A percentile compares a stretch with the other conserved stretches of the same genome.
Conservation (phyloP, 2,888 invertebrate genomes). For the Ectemnius cavifrons region DNA sequence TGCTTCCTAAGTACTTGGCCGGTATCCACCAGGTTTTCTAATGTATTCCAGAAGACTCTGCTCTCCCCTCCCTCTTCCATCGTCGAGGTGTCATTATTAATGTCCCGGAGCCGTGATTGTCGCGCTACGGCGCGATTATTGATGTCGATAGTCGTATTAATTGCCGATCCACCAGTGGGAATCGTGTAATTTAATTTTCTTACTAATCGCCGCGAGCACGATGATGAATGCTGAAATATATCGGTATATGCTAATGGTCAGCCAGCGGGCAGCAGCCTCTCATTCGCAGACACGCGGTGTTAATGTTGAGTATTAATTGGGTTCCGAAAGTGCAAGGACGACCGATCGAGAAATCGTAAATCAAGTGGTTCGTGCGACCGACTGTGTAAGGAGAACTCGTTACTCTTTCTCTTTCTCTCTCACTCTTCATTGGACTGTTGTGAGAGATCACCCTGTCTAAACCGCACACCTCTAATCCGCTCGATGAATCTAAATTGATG, state of each 20-base stretch:
- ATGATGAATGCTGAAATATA: background rate
- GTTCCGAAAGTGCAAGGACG: constrained; percentile 6
- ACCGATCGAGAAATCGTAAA: constrained; percentile 17
- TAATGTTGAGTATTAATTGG: background rate
- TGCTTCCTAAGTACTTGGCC: no score
- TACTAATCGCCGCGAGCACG: constrained; percentile 1
- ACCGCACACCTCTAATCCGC: constrained; percentile 31
- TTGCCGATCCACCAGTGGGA: background rate
- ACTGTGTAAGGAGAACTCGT: background rate
- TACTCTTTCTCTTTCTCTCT: no score
- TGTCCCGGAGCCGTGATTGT: background rate
- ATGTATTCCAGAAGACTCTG: no score
- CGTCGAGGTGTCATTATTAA: background rate
- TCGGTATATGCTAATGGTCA: constrained; percentile 3
- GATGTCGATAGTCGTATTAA: constrained; percentile 3
- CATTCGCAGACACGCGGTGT: background rate
- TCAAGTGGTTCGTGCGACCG: constrained; percentile 3
- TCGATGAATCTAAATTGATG: constrained; percentile 44
- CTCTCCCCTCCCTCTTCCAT: background rate
- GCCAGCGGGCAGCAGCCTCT: no score
- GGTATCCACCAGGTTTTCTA: no score
- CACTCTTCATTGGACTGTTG: background rate
- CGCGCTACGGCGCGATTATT: background rate
- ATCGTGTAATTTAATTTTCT: constrained; percentile 5
- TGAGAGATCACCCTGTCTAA: constrained; percentile 3